Percentiles rank a stretch among this genome's conserved stretches.
Evolutionary conservation across 1,140 invertebrate species (phyloP).

Genomic region (Trichomalopsis sarcophagae): DNA sequence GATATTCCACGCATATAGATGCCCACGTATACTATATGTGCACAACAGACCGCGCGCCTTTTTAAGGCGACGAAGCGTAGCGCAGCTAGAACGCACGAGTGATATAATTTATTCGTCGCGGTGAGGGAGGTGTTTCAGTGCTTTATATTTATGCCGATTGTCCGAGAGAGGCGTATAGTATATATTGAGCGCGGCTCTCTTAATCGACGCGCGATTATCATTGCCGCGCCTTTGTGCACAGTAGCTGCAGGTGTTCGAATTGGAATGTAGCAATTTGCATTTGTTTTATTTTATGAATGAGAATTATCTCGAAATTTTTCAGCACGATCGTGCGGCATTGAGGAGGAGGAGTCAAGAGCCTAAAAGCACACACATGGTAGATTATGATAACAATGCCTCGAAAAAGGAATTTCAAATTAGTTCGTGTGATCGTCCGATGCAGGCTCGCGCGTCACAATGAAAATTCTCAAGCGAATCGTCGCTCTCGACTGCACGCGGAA

Average conservation of each 20-base stretch:
- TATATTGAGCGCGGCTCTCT: background rate
- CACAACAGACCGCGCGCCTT: background rate
- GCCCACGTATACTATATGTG: background rate
- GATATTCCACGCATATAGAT: constrained; percentile 32
- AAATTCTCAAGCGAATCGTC: too few species aligned
- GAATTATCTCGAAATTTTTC: too few species aligned
- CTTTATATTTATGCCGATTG: background rate
- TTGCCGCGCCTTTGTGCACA: background rate
- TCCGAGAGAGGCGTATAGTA: background rate
- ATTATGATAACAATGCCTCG: too few species aligned
- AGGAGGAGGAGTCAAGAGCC: too few species aligned
- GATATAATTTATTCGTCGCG: background rate
- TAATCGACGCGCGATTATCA: background rate
- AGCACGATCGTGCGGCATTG: too few species aligned
- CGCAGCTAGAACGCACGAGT: background rate
- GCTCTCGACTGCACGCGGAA: background rate
- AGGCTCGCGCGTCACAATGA: background rate
- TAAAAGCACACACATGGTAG: too few species aligned
- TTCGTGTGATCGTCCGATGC: background rate
- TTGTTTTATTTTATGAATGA: too few species aligned
- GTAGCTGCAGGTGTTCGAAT: too few species aligned
- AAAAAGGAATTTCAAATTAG: background rate
- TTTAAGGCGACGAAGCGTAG: constrained; percentile 6
- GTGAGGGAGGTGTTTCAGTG: background rate
- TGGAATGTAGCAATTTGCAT: too few species aligned